Evolutionary conservation across 1,140 invertebrate genomes (phyloP), one percentile per base, ranked within the genome.

Genomic region (Zeugodacus cucurbitae): DNA sequence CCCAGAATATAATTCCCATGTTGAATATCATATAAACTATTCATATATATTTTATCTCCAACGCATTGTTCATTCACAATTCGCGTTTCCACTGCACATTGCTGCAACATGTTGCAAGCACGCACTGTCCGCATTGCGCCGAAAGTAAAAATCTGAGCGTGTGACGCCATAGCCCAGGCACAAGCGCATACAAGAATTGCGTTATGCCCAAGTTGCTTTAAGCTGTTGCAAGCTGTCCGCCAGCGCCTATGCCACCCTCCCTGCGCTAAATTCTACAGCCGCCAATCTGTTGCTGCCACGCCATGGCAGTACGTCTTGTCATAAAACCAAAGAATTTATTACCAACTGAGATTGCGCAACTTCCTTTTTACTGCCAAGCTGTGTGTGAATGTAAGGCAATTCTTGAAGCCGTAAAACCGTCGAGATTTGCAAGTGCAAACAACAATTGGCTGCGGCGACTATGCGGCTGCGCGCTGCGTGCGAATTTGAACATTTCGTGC

Each of bases 291-390:
- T 17, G 48, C 48, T 54, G 32, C 37, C 70, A 74, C 67, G 67
- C 14, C 67, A 34, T 74, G 70, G 14, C 70, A 74, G 74, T 37
- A 22, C 37, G 74, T 48, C 41, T 37, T 82, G 74, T 82, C 74
- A 48, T 82, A 82, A 82, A 82, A 44, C 41, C 74, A 48, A 48
- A 82, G 41, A 48, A 82, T 82, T 82, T 82, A 82, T 82, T 44
- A 26, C 74, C 74, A 82, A 54, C 41, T 82, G 74, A 48, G 74
- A 82, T 82, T 82, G 41, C 74, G 74, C 41, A 82, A 82, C 74
- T 82, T 82, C 74, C 74, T 82, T 82, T 82, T 82, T n/a, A 48
- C 41, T n/a, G 74, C 67, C 34, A 74, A 11, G 48, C 48, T 54
- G 17, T 54, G 48, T 20, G 48, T 20, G 14, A 0, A 34, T 17